Percentiles rank a stretch among this genome's conserved stretches.
phyloP scores from a whole-genome alignment of 92 coral and sea anemone species.

The Ricordea florida region DNA sequence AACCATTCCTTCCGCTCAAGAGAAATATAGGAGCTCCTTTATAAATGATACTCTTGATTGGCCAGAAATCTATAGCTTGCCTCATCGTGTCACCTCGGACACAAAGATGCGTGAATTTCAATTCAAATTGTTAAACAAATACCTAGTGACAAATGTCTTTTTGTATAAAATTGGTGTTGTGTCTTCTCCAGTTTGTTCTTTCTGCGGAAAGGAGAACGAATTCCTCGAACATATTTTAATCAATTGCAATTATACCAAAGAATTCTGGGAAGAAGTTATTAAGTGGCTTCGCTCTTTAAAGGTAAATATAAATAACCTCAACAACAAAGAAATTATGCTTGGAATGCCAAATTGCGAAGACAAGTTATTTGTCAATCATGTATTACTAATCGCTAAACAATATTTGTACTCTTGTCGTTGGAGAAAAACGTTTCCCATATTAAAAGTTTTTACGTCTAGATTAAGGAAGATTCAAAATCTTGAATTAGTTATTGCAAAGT shows the following conservation, averaged over 20 bases:
- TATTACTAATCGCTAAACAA: not conserved
- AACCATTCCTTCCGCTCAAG: not conserved
- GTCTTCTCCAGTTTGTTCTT: not conserved
- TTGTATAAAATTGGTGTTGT: not conserved
- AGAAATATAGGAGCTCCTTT: not conserved
- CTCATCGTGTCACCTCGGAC: not conserved
- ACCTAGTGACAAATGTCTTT: not conserved
- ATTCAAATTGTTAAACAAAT: not conserved
- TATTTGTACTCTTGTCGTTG: not conserved
- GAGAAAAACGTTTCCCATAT: not conserved
- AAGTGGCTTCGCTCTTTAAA: conserved; percentile 10
- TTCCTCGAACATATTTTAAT: too few relatives aligned
- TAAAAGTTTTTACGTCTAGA: not conserved
- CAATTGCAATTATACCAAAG: not conserved
- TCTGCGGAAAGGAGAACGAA: too few relatives aligned
- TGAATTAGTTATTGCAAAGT: not conserved
- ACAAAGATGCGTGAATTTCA: conserved; percentile 6
- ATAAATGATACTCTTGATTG: not conserved
- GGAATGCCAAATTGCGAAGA: conserved; percentile 18
- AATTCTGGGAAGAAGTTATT: conserved; percentile 3
- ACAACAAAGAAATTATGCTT: not conserved
- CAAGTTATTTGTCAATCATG: conserved; percentile 1
- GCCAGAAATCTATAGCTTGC: not conserved
- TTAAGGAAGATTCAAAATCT: not conserved
- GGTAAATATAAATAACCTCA: not conserved